Evolutionary conservation across 2,797 vertebrate genomes (phyloP).

Genomic region (Remorina albescens): DNA sequence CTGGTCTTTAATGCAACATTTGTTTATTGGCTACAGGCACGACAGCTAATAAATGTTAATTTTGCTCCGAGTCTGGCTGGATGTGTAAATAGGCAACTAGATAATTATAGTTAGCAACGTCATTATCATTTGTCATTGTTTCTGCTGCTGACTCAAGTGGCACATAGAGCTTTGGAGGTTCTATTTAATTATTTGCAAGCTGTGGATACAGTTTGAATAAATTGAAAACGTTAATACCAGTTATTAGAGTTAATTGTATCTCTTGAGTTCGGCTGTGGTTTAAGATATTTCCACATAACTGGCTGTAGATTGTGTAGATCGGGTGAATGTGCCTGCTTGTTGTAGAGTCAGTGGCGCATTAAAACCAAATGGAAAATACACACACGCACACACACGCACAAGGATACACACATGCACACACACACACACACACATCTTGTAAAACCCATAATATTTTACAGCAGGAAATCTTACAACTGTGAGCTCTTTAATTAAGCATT

Average conservation of each 20-base stretch:
- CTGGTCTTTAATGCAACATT: too few relatives aligned
- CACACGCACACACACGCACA: not conserved
- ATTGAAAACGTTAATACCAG: not conserved
- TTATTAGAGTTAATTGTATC: not conserved
- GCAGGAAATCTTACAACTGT: not conserved
- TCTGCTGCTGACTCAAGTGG: not conserved
- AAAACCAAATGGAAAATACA: not conserved
- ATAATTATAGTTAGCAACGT: not conserved
- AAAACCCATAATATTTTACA: not conserved
- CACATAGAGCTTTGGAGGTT: not conserved
- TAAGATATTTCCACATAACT: not conserved
- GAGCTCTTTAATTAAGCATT: too few relatives aligned
- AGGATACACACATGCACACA: too few relatives aligned
- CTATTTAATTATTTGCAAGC: not conserved
- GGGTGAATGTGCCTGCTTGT: not conserved
- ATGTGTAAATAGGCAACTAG: not conserved
- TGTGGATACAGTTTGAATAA: not conserved
- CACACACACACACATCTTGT: too few relatives aligned
- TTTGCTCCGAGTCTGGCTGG: not conserved
- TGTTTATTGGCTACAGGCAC: too few relatives aligned
- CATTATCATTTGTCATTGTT: not conserved
- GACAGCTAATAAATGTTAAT: too few relatives aligned
- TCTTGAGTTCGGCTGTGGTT: not conserved
- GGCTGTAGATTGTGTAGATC: not conserved
- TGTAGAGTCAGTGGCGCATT: slow-evolving; percentile 7